Base-by-base conservation (phyloP, 2,888 invertebrate species). In the Drosophila neotestacea region DNA sequence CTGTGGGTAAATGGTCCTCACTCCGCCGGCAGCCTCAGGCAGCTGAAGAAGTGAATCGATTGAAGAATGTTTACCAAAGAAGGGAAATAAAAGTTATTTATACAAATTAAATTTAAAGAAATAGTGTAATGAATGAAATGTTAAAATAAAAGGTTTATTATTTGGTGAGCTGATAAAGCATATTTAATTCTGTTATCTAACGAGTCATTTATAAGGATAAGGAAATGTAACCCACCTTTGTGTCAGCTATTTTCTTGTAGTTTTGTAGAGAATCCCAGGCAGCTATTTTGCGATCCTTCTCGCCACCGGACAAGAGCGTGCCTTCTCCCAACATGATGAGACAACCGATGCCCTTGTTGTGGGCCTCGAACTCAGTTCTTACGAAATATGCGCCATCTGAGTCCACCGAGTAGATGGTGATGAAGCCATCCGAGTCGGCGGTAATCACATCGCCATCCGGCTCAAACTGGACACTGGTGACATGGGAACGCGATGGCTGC, bases 261-360 rank as follows among this genome's bases (percentile, higher is more conserved):
- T 97, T 97, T 91, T 97, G 97, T 70, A 97, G 92, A 0, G 97
- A 96, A 90, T 98, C 97, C 98, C 98, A 98, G 0, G 98, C 97
- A 0, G 96, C 96, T 77, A 98, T 96, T 93, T 97, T 96, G 36
- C 97, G 94, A 90, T 97, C 97, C 85, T 96, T 97, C 88, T 97
- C 98, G 0, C 98, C 98, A 0, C 98, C 98, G 0, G 98, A 97
- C 48, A 98, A 94, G 9, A 98, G 92, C 0, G 98, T 98, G 0
- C 98, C 98, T 92, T 98, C 98, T 0, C 96, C 96, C 51, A 98
- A 93, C 96, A 98, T 96, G 52, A 97, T 95, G 64, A 98, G 92
- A 0, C 97, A 96, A 78, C 97, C 96, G 42, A 98, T 97, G 34
- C 97, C 96, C 92, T 97, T 97, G 78, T 96, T 96, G 89, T 97